Conservation (phyloP, 2,888 invertebrate species). For the Phoenoteleia sp. region DNA sequence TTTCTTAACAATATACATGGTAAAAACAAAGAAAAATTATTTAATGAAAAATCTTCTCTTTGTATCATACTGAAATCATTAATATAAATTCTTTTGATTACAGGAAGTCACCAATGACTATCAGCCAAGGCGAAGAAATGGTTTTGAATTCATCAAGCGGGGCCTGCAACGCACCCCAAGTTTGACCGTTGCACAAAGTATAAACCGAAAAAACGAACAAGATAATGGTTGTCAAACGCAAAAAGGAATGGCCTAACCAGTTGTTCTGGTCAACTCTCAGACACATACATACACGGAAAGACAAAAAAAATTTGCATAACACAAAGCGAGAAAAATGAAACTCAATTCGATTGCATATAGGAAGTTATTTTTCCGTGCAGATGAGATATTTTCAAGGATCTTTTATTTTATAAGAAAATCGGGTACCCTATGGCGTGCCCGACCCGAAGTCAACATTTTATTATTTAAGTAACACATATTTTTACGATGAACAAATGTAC, state of each 20-base stretch:
- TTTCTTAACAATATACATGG: no score
- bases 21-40: no score
- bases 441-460: slow-evolving; percentile 18
- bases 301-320: slow-evolving; percentile 28
- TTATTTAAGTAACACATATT: slow-evolving; percentile 38
- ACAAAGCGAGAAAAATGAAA: neutral
- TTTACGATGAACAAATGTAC: slow-evolving; percentile 36
- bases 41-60: neutral
- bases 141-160: slow-evolving; percentile 75
- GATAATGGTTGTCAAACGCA: slow-evolving; percentile 20
- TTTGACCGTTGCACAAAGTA: slow-evolving; percentile 77
- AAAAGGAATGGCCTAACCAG: slow-evolving; percentile 59
- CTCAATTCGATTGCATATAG: slow-evolving; percentile 14
- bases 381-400: slow-evolving; percentile 22
- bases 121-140: slow-evolving; percentile 85
- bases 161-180: slow-evolving; percentile 79
- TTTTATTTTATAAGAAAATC: slow-evolving; percentile 53
- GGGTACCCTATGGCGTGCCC: slow-evolving; percentile 77
- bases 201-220: slow-evolving; percentile 34
- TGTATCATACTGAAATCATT: no score
- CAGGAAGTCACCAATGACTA: slow-evolving; percentile 84
- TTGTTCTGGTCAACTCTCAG: slow-evolving; percentile 36
- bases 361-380: slow-evolving; percentile 39
- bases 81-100: slow-evolving; percentile 71
- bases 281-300: slow-evolving; percentile 4